A percentile compares a stretch with the other conserved stretches of the same genome.
Evolutionary conservation across 2,888 invertebrate genomes (phyloP).

Genomic region (Toxonevra muliebris): DNA sequence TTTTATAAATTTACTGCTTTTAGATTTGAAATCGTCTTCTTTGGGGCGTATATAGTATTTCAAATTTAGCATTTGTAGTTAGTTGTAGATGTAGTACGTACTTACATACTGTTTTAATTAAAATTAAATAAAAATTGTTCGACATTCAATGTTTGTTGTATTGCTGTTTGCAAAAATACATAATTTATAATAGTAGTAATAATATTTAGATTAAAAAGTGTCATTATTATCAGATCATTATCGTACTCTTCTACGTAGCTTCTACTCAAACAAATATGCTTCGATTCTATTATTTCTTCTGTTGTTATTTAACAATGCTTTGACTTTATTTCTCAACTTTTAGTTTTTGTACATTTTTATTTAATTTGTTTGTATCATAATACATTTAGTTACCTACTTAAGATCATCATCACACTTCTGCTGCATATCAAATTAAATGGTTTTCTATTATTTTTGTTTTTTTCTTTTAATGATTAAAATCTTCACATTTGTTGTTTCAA

Average conservation of each 20-base stretch:
- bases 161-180: slow-evolving; percentile 23
- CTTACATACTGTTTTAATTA: background rate
- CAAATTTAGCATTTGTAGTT: too few species aligned
- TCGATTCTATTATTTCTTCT: slow-evolving; percentile 9
- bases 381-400: background rate
- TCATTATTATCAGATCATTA: slow-evolving; percentile 4
- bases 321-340: slow-evolving; percentile 26
- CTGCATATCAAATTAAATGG: background rate
- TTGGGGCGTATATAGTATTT: background rate
- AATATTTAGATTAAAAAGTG: slow-evolving; percentile 7
- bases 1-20: too few species aligned
- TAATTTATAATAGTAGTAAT: slow-evolving; percentile 24
- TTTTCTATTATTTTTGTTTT: background rate
- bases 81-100: background rate
- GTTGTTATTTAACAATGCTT: slow-evolving; percentile 25
- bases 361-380: background rate
- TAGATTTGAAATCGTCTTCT: too few species aligned
- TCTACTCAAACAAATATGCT: background rate
- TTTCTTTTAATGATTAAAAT: background rate
- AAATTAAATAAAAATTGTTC: slow-evolving; percentile 28
- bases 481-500: slow-evolving; percentile 11
- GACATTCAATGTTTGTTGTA: background rate
- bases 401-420: background rate
- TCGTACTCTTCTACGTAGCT: background rate
- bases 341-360: slow-evolving; percentile 8